Percentiles rank a stretch among this genome's conserved stretches.
phyloP scores from a whole-genome alignment of 2,888 invertebrate species.

The Melitaea athalia region DNA sequence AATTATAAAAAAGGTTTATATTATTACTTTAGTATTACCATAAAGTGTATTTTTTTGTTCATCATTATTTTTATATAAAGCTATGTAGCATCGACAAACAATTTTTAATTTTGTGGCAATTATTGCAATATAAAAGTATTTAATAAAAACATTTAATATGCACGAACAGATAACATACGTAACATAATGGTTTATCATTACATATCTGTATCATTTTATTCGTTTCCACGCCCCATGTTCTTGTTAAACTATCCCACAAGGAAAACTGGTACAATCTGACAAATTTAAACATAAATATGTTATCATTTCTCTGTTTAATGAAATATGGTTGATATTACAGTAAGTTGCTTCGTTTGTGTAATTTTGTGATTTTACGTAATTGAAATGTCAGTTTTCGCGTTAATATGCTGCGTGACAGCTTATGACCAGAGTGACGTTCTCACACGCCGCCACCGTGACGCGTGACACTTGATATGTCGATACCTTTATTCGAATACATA shows the following conservation, averaged over 20 bases:
- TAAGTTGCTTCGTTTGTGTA: conserved; percentile 9
- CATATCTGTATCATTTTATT: background rate
- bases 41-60: too few species aligned
- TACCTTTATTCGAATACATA: conserved; percentile 43
- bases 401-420: conserved; percentile 51
- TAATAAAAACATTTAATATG: too few species aligned
- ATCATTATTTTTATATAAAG: too few species aligned
- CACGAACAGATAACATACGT: background rate
- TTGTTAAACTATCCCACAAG: conserved; percentile 71
- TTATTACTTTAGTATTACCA: too few species aligned
- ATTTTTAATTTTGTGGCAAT: too few species aligned
- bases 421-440: conserved; percentile 55
- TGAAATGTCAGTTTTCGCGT: conserved; percentile 49
- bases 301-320: conserved; percentile 27
- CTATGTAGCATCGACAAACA: too few species aligned
- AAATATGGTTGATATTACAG: conserved; percentile 34
- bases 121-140: too few species aligned
- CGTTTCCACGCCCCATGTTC: conserved; percentile 36
- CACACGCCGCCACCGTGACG: conserved; percentile 44
- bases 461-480: conserved; percentile 53
- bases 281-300: conserved; percentile 23
- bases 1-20: too few species aligned
- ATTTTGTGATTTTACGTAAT: conserved; percentile 19
- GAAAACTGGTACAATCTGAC: conserved; percentile 53
- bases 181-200: background rate